Base-by-base conservation (phyloP, 1,140 invertebrate genomes). In the Lethrus apterus region DNA sequence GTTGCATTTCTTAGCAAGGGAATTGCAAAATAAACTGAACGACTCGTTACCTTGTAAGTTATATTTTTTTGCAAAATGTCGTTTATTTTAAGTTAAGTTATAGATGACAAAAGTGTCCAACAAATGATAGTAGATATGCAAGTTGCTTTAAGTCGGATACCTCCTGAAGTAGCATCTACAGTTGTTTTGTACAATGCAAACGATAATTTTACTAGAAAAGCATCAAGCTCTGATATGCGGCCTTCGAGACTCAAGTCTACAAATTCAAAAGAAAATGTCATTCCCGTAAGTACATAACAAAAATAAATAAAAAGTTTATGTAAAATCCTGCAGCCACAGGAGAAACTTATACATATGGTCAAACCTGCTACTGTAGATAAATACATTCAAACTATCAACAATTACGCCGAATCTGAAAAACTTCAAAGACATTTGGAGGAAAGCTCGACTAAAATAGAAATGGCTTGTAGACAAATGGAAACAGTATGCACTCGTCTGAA, bases 101-200 rank as follows among this genome's bases (percentile, higher is more conserved):
- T 44, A 61, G 60, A 57, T 33, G 58, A 64, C 48, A 50, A 50
- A 31, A 51, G 49, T 41, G 9, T 64, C 2, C 55, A 56, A 44
- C 51, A 64, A 52, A 60, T 66, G 36, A 44, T 65, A 17, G 36
- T 32, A 19, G 60, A 63, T 35, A 65, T 66, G 57, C 57, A 64
- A 42, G 40, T 49, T 24, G 61, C 63, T 15, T 46, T 66, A 30
- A 62, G 57, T 40, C 44, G 63, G 48, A 48, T 65, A 20, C 63
- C 64, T 7, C 57, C 56, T 13, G 62, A 66, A 51, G 51, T 65
- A 14, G 50, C 57, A 14, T 56, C 62, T 20, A 46, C 49, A 41
- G 43, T 58, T 24, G 48, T 58, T 44, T 30, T 58, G 30, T 56
- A 54, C n/a, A 10, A n/a, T 3, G 19, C 35, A 5, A 18, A 21